Percentiles rank a stretch among this genome's conserved stretches.
These are phyloP conservation scores for Mellivora capensis DNA, from an alignment of 2,113 vertebrate genomes.

Conservation along the genomic window DNA sequence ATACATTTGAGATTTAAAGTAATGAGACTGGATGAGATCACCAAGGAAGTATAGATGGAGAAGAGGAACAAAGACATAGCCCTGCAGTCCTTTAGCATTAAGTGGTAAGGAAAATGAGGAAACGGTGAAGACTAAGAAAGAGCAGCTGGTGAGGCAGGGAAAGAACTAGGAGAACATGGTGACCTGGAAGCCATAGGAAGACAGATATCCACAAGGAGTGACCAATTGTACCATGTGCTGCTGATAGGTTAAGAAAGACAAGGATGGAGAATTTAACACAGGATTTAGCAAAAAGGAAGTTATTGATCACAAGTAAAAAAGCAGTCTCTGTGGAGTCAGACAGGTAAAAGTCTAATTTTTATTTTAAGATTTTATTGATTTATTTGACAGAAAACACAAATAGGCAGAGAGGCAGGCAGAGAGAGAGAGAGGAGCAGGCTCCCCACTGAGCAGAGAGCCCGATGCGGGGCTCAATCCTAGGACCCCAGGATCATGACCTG, in stretches of 20 bases:
- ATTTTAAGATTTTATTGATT: too few relatives aligned
- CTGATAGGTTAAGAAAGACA: background rate
- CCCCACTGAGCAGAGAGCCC: too few relatives aligned
- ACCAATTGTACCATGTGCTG: background rate
- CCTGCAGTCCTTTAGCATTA: background rate
- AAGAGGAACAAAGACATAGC: background rate
- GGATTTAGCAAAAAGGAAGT: background rate
- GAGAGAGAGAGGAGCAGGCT: too few relatives aligned
- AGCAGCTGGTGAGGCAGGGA: background rate
- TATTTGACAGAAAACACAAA: too few relatives aligned
- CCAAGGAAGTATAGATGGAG: background rate
- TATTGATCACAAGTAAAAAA: background rate
- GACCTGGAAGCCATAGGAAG: background rate
- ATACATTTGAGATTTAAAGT: background rate
- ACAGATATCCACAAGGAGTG: background rate
- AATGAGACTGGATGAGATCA: background rate
- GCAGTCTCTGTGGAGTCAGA: background rate
- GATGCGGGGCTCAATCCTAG: too few relatives aligned
- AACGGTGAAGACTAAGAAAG: background rate
- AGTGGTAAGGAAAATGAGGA: conserved; percentile 9
- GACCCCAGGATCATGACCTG: too few relatives aligned
- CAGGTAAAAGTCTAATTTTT: background rate
- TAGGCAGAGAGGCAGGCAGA: too few relatives aligned
- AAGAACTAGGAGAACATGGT: background rate
- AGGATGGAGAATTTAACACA: background rate